Conservation (phyloP, 2,113 vertebrate species). For the Bombycilla garrulus region DNA sequence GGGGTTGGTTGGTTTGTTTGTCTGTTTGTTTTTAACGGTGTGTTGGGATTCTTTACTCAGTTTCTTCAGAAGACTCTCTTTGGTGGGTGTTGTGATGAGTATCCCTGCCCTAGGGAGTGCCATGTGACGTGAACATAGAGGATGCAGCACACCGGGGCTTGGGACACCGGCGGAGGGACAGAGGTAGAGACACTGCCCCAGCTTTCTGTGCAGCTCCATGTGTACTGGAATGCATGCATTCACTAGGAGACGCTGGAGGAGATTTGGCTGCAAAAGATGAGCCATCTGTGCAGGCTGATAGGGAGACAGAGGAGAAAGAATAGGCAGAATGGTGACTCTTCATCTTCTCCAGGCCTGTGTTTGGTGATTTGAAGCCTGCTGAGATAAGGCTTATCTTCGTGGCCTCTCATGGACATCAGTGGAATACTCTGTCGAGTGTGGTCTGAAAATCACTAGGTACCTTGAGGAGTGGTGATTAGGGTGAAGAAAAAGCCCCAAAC, state of each 20-base stretch:
- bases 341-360: background rate
- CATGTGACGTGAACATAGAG: fast-evolving
- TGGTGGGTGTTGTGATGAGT: background rate
- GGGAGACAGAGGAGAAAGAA: background rate
- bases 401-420: background rate
- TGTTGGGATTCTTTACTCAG: background rate
- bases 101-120: background rate
- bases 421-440: background rate
- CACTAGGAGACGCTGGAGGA: background rate
- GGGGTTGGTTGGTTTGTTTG: background rate
- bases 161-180: background rate
- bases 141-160: background rate
- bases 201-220: background rate
- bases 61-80: background rate
- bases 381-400: background rate
- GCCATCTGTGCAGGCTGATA: background rate
- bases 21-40: no score
- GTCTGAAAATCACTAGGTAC: background rate
- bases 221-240: background rate
- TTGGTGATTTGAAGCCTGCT: background rate
- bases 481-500: background rate
- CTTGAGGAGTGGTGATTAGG: background rate
- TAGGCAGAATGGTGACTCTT: background rate
- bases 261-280: background rate
- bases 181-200: background rate